A percentile compares a stretch with the other conserved stretches of the same genome.
phyloP scores from a whole-genome alignment of 2,888 invertebrate species.

The Frankliniella intonsa region DNA sequence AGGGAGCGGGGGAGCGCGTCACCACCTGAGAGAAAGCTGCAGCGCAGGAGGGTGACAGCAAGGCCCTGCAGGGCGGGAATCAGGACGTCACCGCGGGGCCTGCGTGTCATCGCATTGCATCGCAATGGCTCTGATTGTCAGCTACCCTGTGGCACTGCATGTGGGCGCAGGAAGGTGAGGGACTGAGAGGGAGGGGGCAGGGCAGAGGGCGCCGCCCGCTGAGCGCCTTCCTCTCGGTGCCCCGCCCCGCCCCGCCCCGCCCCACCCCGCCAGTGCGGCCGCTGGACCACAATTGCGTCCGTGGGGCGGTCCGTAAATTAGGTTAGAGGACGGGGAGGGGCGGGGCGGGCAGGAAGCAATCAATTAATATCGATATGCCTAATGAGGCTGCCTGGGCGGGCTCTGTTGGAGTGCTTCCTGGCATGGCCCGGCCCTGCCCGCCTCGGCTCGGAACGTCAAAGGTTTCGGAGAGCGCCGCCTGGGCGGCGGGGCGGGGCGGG shows the following conservation, averaged over 20 bases:
- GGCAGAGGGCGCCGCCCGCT: neutral
- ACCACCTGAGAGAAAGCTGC: no score
- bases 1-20: no score
- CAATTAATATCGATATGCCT: conserved; percentile 27
- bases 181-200: neutral
- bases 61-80: no score
- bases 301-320: neutral
- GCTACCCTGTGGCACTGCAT: no score
- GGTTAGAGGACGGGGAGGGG: neutral
- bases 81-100: no score
- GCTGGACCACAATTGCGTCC: neutral
- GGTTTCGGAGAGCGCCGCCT: no score
- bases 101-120: no score
- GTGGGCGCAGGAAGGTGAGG: neutral
- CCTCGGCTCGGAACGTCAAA: neutral
- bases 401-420: neutral
- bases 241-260: no score
- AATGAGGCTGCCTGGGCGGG: conserved; percentile 4
- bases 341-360: neutral
- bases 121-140: no score
- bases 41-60: no score
- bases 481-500: no score
- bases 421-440: neutral
- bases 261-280: neutral
- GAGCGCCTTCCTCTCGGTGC: neutral